phyloP scores from a whole-genome alignment of 2,113 vertebrate genomes.

The Rynchops niger region DNA sequence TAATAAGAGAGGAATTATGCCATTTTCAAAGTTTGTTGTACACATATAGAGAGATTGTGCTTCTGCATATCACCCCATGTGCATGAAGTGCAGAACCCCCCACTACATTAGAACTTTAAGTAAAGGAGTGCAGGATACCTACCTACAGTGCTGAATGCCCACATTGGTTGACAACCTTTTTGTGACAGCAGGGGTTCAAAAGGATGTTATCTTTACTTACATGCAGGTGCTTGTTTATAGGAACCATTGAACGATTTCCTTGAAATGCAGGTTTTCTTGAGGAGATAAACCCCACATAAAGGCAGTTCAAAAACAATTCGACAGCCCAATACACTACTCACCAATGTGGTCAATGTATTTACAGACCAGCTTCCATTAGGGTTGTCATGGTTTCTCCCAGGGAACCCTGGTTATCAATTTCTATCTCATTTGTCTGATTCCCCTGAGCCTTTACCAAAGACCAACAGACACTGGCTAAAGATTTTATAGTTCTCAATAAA shows the following conservation, averaged over 20 bases:
- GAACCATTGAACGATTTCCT: neutral
- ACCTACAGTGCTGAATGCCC: neutral
- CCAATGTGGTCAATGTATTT: neutral
- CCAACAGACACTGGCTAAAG: neutral
- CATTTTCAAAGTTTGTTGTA: neutral
- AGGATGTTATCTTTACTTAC: fast-evolving
- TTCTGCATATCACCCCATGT: neutral
- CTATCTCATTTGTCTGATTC: neutral
- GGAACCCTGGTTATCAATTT: neutral
- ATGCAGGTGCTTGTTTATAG: neutral
- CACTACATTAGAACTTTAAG: neutral
- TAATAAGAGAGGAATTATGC: neutral
- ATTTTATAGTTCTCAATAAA: neutral
- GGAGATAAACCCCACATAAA: neutral
- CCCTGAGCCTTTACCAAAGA: neutral
- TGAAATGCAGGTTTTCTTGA: neutral
- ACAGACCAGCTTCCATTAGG: neutral
- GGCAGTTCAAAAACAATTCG: neutral
- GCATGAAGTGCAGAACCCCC: neutral
- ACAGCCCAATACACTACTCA: neutral
- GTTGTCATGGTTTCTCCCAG: neutral
- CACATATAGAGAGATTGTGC: neutral
- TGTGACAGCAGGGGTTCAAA: neutral
- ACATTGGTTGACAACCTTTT: neutral
- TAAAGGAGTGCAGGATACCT: neutral